Conservation (phyloP, 2,797 vertebrate species). For the Coregonus suidteri region DNA sequence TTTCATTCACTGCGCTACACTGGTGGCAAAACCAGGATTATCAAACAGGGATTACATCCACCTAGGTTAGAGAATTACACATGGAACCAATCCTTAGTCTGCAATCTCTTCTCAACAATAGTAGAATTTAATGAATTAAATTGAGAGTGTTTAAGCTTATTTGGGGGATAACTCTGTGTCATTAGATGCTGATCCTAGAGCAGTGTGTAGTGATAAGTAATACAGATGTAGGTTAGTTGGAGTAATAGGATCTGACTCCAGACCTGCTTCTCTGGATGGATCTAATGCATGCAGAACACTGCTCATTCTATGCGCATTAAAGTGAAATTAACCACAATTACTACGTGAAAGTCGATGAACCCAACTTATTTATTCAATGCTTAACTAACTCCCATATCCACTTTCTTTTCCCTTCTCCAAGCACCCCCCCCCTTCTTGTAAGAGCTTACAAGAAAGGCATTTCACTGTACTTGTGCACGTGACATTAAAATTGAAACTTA, state of each 20-base stretch:
- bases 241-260: constrained; percentile 18
- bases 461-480: no score
- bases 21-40: constrained; percentile 57
- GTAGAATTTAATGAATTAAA: constrained; percentile 9
- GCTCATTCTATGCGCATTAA: not conserved
- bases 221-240: not conserved
- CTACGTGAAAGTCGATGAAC: not conserved
- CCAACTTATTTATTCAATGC: no score
- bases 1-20: constrained; percentile 48
- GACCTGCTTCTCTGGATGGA: not conserved
- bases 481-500: no score
- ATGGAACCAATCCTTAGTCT: constrained; percentile 28
- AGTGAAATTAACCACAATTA: not conserved
- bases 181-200: constrained; percentile 12
- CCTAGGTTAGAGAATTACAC: constrained; percentile 55
- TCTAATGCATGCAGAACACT: not conserved
- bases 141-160: not conserved
- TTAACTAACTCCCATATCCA: no score
- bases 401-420: no score
- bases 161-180: not conserved
- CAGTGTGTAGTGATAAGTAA: not conserved
- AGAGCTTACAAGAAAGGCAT: no score
- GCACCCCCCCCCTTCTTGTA: no score
- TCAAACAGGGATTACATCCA: constrained; percentile 53
- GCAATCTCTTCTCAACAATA: constrained; percentile 21